Percentiles rank a stretch among this genome's conserved stretches.
Conservation (phyloP, 2,797 vertebrate genomes). For the Enoplosus armatus region DNA sequence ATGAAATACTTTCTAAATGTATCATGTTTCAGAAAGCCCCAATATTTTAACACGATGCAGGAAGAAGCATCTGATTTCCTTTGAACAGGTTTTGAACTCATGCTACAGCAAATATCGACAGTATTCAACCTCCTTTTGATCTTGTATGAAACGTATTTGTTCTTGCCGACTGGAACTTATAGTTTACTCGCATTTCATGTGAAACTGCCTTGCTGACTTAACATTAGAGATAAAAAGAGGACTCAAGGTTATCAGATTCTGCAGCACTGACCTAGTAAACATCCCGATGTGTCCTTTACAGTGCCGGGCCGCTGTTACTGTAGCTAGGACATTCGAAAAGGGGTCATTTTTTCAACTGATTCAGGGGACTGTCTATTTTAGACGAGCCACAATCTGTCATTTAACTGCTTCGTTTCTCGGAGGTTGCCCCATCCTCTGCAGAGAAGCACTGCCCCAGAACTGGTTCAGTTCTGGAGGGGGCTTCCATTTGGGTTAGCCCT, state of each 20-base stretch:
- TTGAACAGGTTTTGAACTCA: background rate
- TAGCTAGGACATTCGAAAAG: slow-evolving; percentile 45
- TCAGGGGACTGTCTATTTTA: slow-evolving; percentile 70
- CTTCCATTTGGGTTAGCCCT: slow-evolving; percentile 62
- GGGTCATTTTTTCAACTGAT: slow-evolving; percentile 62
- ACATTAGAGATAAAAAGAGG: slow-evolving; percentile 22
- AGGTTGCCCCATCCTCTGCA: slow-evolving; percentile 51
- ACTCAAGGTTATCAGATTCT: slow-evolving; percentile 46
- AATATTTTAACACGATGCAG: too few relatives aligned
- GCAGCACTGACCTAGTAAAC: slow-evolving; percentile 61
- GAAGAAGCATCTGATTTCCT: background rate
- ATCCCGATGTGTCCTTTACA: slow-evolving; percentile 34
- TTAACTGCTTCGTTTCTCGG: slow-evolving; percentile 47
- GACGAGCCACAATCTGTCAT: slow-evolving; percentile 62
- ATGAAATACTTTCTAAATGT: too few relatives aligned
- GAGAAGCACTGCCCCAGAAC: slow-evolving; percentile 46
- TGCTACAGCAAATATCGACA: background rate
- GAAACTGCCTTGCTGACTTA: slow-evolving; percentile 9
- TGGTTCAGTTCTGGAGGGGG: slow-evolving; percentile 52
- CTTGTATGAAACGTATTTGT: background rate
- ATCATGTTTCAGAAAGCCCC: too few relatives aligned
- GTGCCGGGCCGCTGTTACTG: slow-evolving; percentile 3
- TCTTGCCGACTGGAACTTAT: slow-evolving; percentile 13
- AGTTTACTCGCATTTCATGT: slow-evolving; percentile 2
- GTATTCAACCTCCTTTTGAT: slow-evolving; percentile 12